Evolutionary conservation across 2,113 vertebrate species (phyloP).

Genomic region (Thunnus thynnus): DNA sequence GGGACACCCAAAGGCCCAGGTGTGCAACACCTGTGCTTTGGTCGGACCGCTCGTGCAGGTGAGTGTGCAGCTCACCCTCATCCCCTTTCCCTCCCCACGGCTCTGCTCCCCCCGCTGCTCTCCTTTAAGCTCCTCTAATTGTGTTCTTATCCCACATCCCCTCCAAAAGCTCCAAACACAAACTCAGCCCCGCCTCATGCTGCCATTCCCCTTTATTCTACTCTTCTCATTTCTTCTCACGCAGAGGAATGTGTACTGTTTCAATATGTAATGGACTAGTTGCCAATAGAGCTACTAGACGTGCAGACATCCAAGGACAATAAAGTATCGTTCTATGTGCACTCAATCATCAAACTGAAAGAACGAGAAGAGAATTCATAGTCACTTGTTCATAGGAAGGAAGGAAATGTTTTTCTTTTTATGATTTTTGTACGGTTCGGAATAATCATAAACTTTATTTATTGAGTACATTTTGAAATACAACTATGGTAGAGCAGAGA

Average conservation of each 20-base stretch:
- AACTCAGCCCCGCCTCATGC: slow-evolving; percentile 23
- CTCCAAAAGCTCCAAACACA: slow-evolving; percentile 60
- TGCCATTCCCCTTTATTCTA: background rate
- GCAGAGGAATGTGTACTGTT: slow-evolving; percentile 42
- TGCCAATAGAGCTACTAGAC: background rate
- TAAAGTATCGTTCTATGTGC: too few species aligned
- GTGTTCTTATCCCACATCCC: slow-evolving; percentile 62
- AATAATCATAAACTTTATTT: too few species aligned
- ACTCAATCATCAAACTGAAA: too few species aligned
- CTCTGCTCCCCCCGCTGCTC: background rate
- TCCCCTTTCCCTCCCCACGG: background rate
- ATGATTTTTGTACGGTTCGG: too few species aligned
- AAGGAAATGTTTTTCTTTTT: too few species aligned
- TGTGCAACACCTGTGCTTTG: slow-evolving; percentile 78
- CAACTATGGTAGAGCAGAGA: too few species aligned
- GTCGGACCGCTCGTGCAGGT: slow-evolving; percentile 47
- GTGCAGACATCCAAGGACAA: background rate
- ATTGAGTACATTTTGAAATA: too few species aligned
- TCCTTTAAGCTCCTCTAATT: slow-evolving; percentile 65
- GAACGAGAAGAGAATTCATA: too few species aligned
- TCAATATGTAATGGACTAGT: background rate
- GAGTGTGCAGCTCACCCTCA: slow-evolving; percentile 50
- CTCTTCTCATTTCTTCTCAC: slow-evolving; percentile 39
- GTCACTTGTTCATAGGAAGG: too few species aligned
- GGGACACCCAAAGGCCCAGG: slow-evolving; percentile 68